Base-by-base conservation (phyloP, 2,888 invertebrate species). In the Cancer borealis region DNA sequence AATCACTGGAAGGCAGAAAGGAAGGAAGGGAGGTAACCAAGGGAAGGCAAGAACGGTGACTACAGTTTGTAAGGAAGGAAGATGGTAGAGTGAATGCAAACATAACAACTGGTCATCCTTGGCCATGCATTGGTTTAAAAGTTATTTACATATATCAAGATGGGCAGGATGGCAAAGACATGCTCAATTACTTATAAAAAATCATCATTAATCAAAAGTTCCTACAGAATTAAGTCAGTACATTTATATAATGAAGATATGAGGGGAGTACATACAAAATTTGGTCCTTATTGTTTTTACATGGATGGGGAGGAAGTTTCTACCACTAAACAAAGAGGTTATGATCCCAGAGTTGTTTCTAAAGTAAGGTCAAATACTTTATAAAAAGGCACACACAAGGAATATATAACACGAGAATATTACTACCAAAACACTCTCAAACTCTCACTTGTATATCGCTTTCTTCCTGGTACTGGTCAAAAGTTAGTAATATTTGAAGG, bases 391-490 rank as follows among this genome's bases (percentile, higher is more conserved):
- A 84, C 84, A 84, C 12, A 84, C 39, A 14, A 26, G 26, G 26
- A n/a, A 21, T 26, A 73, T n/a, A 26, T 30, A n/a, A 84, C 84
- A 84, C 39, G 14, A 39, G 84, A 84, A 3, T 84, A 84, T 30
- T 8, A 84, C 39, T 39, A 39, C 84, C 39, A 30, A 12, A 39
- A 39, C 84, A 84, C 84, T 84, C 30, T 79, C 84, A 30, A 39
- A 39, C 10, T 14, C 39, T 84, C 73, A 39, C 84, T 84, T 84
- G 84, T 84, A 84, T 39, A 84, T 21, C 30, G 39, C 84, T 84
- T 84, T 84, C 84, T 84, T 84, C 84, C 84, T 84, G 84, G 84
- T 39, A 84, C 30, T 30, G 84, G 84, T 84, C 84, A 39, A n/a
- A 30, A 39, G 84, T 1, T 84, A 39, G 3, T 39, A 84, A 17